phyloP scores from a whole-genome alignment of 1,140 invertebrate genomes.

The Drosophila santomea region DNA sequence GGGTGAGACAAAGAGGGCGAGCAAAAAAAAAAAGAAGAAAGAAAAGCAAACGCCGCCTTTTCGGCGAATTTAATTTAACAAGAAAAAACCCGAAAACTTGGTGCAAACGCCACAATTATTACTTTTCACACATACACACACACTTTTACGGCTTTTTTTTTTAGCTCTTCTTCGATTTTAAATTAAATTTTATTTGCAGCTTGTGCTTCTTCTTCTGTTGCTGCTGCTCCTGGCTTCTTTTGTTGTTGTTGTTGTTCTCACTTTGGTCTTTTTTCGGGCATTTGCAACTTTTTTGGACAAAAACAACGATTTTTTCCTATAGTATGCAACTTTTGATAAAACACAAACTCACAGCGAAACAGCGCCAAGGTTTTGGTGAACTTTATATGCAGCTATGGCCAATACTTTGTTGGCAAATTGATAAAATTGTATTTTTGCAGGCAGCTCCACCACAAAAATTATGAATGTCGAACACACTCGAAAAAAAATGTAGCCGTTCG shows the following conservation, averaged over 20 bases:
- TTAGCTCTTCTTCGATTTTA: conserved; percentile 1
- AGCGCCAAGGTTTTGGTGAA: conserved; percentile 3
- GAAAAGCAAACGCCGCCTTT: conserved; percentile 33
- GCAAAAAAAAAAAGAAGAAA: conserved; percentile 12
- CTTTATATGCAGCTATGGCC: conserved; percentile 5
- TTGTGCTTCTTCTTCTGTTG: conserved; percentile 11
- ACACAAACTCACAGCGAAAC: conserved; percentile 37
- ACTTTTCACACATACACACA: conserved; percentile 21
- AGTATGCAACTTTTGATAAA: conserved; percentile 8
- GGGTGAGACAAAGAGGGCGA: conserved; percentile 45
- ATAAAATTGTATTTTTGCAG: conserved; percentile 18
- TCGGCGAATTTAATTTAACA: conserved; percentile 8
- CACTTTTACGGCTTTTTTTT: not conserved
- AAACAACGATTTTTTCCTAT: conserved; percentile 18
- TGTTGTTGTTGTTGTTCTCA: conserved; percentile 11
- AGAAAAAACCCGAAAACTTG: conserved; percentile 1
- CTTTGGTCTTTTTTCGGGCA: not conserved
- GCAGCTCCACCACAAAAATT: conserved; percentile 63
- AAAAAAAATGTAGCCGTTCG: conserved; percentile 60
- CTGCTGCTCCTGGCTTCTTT: conserved; percentile 9
- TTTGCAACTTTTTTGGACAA: not conserved
- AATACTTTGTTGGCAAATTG: conserved; percentile 10
- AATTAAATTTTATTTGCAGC: conserved; percentile 22
- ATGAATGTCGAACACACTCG: conserved; percentile 64
- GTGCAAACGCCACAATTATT: conserved; percentile 12